Conservation (phyloP, 1,140 invertebrate species). For the Eupristina koningsbergeri region DNA sequence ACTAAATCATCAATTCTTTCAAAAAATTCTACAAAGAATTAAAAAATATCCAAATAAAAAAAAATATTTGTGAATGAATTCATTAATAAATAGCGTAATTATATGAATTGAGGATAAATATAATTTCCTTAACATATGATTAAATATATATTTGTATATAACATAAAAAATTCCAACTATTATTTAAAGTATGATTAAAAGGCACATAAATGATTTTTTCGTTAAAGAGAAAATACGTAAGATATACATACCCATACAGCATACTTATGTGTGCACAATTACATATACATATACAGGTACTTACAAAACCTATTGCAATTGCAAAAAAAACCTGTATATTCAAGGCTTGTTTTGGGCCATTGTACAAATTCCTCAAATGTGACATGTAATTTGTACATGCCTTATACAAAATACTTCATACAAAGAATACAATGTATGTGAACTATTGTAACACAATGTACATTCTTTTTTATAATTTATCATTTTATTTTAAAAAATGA, state of each 20-base stretch:
- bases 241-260: background rate
- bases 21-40: constrained; percentile 39
- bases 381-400: constrained; percentile 30
- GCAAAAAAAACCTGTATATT: too few species aligned
- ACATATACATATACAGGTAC: constrained; percentile 6
- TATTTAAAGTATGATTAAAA: constrained; percentile 15
- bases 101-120: constrained; percentile 45
- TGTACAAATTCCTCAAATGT: constrained; percentile 43
- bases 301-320: too few species aligned
- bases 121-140: constrained; percentile 26
- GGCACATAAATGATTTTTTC: constrained; percentile 39
- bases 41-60: constrained; percentile 5
- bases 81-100: constrained; percentile 36
- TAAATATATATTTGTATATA: constrained; percentile 42
- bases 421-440: constrained; percentile 37
- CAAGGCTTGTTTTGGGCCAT: background rate
- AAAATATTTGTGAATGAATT: constrained; percentile 32
- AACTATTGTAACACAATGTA: constrained; percentile 38
- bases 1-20: constrained; percentile 8
- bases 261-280: constrained; percentile 21
- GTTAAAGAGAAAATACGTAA: constrained; percentile 45
- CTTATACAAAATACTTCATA: constrained; percentile 42
- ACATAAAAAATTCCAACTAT: constrained; percentile 41
- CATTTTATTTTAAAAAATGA: constrained; percentile 44
- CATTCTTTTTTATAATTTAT: constrained; percentile 47